Evolutionary conservation across 2,113 vertebrate genomes (phyloP).

Genomic region (Myrmophylax atrothorax): DNA sequence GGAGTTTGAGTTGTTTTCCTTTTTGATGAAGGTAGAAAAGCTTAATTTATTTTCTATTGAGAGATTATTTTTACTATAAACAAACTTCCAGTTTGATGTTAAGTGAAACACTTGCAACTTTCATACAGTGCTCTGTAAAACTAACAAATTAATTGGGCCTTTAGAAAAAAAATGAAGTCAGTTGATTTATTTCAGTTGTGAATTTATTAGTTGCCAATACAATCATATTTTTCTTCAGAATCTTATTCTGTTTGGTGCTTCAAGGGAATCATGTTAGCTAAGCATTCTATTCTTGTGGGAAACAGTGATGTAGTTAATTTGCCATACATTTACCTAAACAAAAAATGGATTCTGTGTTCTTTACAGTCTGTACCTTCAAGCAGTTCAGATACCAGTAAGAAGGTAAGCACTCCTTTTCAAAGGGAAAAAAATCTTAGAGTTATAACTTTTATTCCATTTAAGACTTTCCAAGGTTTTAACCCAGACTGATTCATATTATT

Average conservation of each 20-base stretch:
- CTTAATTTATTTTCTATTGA: background rate
- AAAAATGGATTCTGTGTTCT: background rate
- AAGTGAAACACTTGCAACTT: background rate
- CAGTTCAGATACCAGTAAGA: slow-evolving; percentile 27
- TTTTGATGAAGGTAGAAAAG: background rate
- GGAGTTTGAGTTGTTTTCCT: background rate
- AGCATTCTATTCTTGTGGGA: background rate
- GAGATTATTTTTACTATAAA: background rate
- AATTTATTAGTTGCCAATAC: background rate
- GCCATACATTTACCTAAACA: background rate
- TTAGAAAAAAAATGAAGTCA: background rate
- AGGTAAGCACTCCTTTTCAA: slow-evolving; percentile 28
- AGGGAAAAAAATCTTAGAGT: background rate
- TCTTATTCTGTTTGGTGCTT: background rate
- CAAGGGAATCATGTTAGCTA: background rate
- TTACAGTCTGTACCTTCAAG: slow-evolving; percentile 62
- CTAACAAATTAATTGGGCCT: background rate
- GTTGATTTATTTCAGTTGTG: background rate
- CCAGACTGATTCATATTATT: background rate
- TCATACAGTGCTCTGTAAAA: background rate
- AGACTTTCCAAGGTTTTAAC: background rate
- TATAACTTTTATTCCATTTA: background rate
- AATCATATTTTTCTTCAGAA: background rate
- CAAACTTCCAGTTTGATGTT: background rate
- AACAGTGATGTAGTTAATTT: background rate